Conservation (phyloP, 2,113 vertebrate genomes). For the Ellobius talpinus region DNA sequence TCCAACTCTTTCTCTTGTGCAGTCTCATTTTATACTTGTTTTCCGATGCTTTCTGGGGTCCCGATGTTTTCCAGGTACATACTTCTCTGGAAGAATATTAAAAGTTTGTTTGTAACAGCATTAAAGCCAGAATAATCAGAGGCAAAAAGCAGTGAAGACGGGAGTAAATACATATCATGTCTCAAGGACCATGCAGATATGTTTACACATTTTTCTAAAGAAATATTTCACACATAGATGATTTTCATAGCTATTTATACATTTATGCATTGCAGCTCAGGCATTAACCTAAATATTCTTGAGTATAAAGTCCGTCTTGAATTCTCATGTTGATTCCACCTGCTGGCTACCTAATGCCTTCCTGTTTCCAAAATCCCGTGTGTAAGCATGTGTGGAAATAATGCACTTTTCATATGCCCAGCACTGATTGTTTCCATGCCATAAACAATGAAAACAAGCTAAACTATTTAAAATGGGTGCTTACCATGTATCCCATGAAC, state of each 20-base stretch:
- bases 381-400: neutral
- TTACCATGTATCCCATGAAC: neutral
- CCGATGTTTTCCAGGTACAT: slow-evolving; percentile 68
- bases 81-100: neutral
- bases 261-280: neutral
- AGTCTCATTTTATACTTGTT: slow-evolving; percentile 64
- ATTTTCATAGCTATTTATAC: neutral
- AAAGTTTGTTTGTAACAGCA: neutral
- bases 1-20: neutral
- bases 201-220: slow-evolving; percentile 55
- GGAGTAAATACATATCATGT: neutral
- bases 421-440: neutral
- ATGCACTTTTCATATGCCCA: neutral
- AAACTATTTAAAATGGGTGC: neutral
- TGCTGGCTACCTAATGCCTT: neutral
- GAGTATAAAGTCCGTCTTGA: neutral
- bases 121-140: neutral
- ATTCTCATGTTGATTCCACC: neutral
- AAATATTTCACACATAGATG: neutral
- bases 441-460: slow-evolving; percentile 26
- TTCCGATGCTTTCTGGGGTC: slow-evolving; percentile 55
- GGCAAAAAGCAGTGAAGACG: slow-evolving; percentile 16
- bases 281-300: neutral
- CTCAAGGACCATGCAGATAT: slow-evolving; percentile 27
- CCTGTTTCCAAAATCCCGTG: neutral